These are phyloP conservation scores for Biston stratarius DNA, from an alignment of 2,888 invertebrate genomes.

Conservation along the genomic window DNA sequence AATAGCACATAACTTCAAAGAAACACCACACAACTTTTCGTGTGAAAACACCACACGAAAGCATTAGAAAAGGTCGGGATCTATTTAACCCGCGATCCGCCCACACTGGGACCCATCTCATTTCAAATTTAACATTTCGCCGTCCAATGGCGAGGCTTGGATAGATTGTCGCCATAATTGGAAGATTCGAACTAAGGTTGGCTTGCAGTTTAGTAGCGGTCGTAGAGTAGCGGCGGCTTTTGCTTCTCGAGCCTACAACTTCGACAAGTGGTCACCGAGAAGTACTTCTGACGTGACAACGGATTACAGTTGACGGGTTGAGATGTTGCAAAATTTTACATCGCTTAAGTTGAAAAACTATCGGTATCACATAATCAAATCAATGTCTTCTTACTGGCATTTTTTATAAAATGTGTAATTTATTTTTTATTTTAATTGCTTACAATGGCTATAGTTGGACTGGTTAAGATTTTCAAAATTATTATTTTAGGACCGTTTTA, in stretches of 20 bases:
- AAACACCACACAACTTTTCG: background rate
- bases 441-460: background rate
- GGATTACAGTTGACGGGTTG: constrained; percentile 10
- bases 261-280: constrained; percentile 7
- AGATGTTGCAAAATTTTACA: constrained; percentile 18
- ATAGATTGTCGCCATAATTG: constrained; percentile 67
- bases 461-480: too few relatives aligned
- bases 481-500: too few relatives aligned
- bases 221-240: constrained; percentile 38
- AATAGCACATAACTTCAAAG: background rate
- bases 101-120: constrained; percentile 25
- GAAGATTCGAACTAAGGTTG: constrained; percentile 59
- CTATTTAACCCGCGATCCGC: constrained; percentile 24
- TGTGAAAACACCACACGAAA: background rate
- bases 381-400: background rate
- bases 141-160: constrained; percentile 54
- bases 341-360: background rate
- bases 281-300: background rate
- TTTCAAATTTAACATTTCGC: constrained; percentile 60
- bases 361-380: background rate
- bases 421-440: background rate
- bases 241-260: constrained; percentile 27
- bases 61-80: constrained; percentile 7
- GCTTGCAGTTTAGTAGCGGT: constrained; percentile 36
- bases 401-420: background rate